Evolutionary conservation across 1,140 invertebrate species (phyloP).

Genomic region (Centruroides sculpturatus): DNA sequence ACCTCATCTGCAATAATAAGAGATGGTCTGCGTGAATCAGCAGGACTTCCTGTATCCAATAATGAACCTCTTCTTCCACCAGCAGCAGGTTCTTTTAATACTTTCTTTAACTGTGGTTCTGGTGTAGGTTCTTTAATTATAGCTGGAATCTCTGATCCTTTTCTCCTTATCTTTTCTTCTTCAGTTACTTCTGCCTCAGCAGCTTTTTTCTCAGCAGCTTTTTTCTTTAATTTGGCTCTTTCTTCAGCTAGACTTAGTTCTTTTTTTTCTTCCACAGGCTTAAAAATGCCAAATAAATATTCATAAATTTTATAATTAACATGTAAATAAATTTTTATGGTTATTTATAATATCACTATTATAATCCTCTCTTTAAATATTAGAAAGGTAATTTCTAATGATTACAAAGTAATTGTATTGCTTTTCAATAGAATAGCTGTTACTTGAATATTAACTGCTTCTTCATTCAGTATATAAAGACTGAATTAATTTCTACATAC

Average conservation of each 20-base stretch:
- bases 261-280: constrained; percentile 16
- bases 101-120: constrained; percentile 8
- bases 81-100: constrained; percentile 12
- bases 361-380: too few relatives aligned
- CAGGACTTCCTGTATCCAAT: neutral
- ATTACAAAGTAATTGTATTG: too few relatives aligned
- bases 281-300: neutral
- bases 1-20: constrained; percentile 55
- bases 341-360: too few relatives aligned
- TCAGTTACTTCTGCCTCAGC: neutral
- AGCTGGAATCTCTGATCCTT: constrained; percentile 1
- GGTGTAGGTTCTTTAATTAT: constrained; percentile 18
- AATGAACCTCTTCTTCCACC: constrained; percentile 13
- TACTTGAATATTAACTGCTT: too few relatives aligned
- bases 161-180: neutral
- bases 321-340: too few relatives aligned
- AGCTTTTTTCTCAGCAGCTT: constrained; percentile 23
- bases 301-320: too few relatives aligned
- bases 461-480: too few relatives aligned
- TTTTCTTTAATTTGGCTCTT: constrained; percentile 18
- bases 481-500: too few relatives aligned
- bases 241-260: constrained; percentile 14
- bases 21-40: constrained; percentile 10
- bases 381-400: too few relatives aligned
- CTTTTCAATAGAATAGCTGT: too few relatives aligned